Conservation (phyloP, 2,888 invertebrate species). For the Chesias legatella region DNA sequence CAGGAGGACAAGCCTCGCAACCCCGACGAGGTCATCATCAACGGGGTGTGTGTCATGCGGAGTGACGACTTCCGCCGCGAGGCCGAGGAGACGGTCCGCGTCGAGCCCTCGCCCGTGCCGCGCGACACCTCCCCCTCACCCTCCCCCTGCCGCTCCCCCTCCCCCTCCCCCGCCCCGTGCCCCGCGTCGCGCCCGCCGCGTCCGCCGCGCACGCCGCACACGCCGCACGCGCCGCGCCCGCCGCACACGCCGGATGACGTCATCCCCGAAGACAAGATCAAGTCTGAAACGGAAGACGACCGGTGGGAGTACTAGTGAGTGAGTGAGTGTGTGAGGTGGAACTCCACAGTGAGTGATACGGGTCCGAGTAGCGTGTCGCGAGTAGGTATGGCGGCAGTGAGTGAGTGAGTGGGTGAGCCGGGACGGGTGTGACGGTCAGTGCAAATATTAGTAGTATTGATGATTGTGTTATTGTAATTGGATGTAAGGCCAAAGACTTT, state of each 20-base stretch:
- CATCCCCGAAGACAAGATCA: conserved; percentile 75
- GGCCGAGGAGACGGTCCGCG: conserved; percentile 84
- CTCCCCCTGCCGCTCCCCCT: conserved; percentile 38
- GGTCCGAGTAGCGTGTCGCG: conserved; percentile 33
- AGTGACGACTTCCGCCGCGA: conserved; percentile 86
- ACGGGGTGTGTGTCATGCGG: conserved; percentile 96
- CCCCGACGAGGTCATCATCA: conserved; percentile 92
- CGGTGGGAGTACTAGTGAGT: conserved; percentile 80
- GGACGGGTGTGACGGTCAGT: conserved; percentile 40
- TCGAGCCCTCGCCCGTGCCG: conserved; percentile 83
- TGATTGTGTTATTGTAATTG: conserved; percentile 54
- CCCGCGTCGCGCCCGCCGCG: conserved; percentile 39
- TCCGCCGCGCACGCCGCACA: conserved; percentile 41
- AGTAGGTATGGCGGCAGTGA: conserved; percentile 25
- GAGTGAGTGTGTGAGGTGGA: conserved; percentile 28
- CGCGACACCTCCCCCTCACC: conserved; percentile 62
- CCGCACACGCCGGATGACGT: conserved; percentile 50
- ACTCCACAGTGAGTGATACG: conserved; percentile 37
- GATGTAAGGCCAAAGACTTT: conserved; percentile 77
- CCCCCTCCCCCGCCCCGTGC: conserved; percentile 37
- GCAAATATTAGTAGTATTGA: conserved; percentile 41
- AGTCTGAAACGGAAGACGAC: conserved; percentile 81
- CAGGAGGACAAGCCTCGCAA: conserved; percentile 83
- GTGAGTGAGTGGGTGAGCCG: conserved; percentile 28
- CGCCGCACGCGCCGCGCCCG: conserved; percentile 38